These are phyloP conservation scores for Anguilla megastoma DNA, from an alignment of 2,797 vertebrate species.

Conservation along the genomic window DNA sequence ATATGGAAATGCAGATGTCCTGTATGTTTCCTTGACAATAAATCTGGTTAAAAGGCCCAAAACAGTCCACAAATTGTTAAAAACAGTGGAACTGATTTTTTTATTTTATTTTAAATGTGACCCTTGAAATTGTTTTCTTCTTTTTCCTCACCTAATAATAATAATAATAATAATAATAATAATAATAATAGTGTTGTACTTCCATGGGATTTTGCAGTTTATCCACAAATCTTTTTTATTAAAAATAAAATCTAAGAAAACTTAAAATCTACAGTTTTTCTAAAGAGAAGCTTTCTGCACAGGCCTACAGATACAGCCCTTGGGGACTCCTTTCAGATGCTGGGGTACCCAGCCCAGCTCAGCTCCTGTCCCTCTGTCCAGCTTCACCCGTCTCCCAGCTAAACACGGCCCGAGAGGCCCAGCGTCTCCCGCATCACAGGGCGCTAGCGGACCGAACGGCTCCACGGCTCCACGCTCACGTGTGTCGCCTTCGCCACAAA, in stretches of 20 bases:
- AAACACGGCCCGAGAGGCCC: conserved; percentile 27
- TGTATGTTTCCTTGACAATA: neutral
- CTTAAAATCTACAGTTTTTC: too few species aligned
- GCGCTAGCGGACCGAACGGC: too few species aligned
- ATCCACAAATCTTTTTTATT: neutral
- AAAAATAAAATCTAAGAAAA: neutral
- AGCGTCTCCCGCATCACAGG: conserved; percentile 73
- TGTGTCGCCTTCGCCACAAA: too few species aligned
- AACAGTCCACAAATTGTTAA: neutral
- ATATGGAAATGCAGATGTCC: neutral
- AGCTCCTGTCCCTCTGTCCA: conserved; percentile 65
- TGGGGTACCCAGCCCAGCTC: conserved; percentile 25
- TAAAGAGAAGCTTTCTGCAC: too few species aligned
- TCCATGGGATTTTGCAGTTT: neutral
- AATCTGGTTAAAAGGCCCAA: neutral
- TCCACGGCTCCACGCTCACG: too few species aligned
- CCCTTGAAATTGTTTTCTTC: neutral
- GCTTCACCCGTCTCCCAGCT: conserved; percentile 58
- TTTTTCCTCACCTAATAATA: too few species aligned
- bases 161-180: too few species aligned
- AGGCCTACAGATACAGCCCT: too few species aligned
- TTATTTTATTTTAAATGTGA: neutral
- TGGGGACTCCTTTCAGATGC: conserved; percentile 43
- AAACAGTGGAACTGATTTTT: neutral
- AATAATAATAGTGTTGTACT: neutral